These are phyloP conservation scores for Eupithecia abbreviata DNA, from an alignment of 2,888 invertebrate genomes.

Conservation along the genomic window DNA sequence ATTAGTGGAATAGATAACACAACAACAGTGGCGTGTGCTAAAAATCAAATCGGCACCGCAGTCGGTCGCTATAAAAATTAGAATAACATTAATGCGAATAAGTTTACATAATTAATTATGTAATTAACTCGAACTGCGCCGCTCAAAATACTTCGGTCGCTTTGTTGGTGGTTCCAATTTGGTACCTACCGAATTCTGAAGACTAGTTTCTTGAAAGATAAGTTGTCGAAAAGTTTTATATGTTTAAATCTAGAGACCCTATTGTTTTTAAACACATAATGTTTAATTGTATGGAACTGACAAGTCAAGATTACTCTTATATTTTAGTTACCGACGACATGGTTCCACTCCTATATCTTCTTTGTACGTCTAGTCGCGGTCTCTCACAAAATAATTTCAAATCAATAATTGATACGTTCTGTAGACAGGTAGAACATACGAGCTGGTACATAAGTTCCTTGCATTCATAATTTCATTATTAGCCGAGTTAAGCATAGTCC, in stretches of 20 bases:
- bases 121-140: background rate
- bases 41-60: background rate
- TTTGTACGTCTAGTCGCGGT: background rate
- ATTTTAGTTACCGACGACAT: background rate
- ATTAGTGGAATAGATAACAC: conserved; percentile 26
- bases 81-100: background rate
- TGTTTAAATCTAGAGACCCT: no score
- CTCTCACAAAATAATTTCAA: background rate
- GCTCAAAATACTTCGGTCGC: background rate
- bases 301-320: background rate
- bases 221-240: background rate
- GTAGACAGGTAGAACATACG: background rate
- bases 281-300: no score
- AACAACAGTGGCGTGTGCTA: conserved; percentile 31
- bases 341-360: background rate
- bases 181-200: background rate
- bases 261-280: no score
- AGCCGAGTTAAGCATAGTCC: background rate
- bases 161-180: background rate
- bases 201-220: background rate
- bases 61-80: background rate
- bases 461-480: background rate
- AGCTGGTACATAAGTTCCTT: background rate
- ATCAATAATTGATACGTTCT: background rate
- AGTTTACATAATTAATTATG: background rate